Evolutionary conservation across 2,888 invertebrate species (phyloP), one percentile per base, ranked within the genome.

Genomic region (Unio pictorum): DNA sequence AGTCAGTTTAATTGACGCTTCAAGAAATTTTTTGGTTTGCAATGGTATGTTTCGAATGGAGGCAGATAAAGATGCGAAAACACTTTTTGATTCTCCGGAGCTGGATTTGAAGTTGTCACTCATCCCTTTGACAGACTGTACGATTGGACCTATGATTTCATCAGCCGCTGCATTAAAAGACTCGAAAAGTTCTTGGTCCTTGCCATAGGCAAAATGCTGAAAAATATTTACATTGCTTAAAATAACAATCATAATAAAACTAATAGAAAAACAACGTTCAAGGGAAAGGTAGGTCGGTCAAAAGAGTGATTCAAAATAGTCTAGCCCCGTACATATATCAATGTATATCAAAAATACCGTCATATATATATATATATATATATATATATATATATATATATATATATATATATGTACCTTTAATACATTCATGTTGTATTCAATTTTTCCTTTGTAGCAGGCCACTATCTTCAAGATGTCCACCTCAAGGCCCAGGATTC

Each of bases 371-470:
- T 30, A 30, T 30, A 30, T 30, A 30, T 30, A 30, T 30, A 30
- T 30, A 30, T 30, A 30, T 30, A 30, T 30, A 30, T 30, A 30
- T 30, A 30, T 30, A 30, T 30, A 30, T 30, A 30, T 30, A 30
- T 30, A 30, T 30, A 30, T 30, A 30, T 30, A 30, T 30, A 30
- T 30, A 30, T 30, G 7, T 34, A 81, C 82, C 80, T 83, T 82
- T 18, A 82, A 63, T 34, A 81, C 73, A 68, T 81, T 83, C n/a
- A 81, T 68, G 54, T 83, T 74, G 66, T 83, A 83, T 58, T 68
- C 63, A 45, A 81, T 76, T 8, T 73, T 71, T 5, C 83, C 83
- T 54, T 75, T 76, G 69, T 76, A 83, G 62, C 83, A 83, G 4
- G 76, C 68, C 55, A 69, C 71, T 1, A 76, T 75, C n/a, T 74